Percentiles rank a stretch among this genome's conserved stretches.
phyloP scores from a whole-genome alignment of 1,140 invertebrate genomes.

The Lycorma delicatula region DNA sequence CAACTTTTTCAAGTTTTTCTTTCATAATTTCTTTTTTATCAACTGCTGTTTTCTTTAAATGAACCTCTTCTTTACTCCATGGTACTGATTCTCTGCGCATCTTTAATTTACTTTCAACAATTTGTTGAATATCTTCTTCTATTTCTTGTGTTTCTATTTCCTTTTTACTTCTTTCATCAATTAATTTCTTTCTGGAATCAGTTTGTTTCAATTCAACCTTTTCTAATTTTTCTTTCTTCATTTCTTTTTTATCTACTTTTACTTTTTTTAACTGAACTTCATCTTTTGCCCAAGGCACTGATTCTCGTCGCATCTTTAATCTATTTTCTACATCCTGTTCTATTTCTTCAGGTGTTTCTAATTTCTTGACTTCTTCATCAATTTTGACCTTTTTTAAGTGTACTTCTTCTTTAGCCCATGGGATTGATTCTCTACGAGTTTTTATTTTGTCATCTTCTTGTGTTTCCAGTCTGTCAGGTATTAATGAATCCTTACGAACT shows the following conservation, averaged over 20 bases:
- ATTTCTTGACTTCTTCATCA: constrained; percentile 9
- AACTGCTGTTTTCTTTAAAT: constrained; percentile 30
- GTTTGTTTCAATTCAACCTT: background rate
- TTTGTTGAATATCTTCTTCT: too few relatives aligned
- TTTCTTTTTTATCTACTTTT: background rate
- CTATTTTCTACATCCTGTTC: constrained; percentile 6
- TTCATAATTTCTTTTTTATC: constrained; percentile 27
- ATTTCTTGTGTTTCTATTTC: background rate
- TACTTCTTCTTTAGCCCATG: background rate
- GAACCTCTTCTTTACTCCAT: constrained; percentile 2
- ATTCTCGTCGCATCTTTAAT: background rate
- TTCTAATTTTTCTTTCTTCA: background rate
- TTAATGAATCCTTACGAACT: constrained; percentile 21
- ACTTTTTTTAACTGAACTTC: background rate
- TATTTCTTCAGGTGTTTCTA: background rate
- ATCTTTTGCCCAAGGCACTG: background rate
- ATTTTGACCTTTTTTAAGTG: background rate
- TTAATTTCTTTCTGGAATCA: background rate
- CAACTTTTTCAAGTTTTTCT: constrained; percentile 36
- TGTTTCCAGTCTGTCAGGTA: background rate
- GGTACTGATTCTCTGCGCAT: background rate
- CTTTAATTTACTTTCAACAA: background rate
- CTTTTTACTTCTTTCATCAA: background rate
- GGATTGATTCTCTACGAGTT: background rate
- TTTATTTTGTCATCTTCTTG: background rate